Percentiles rank a stretch among this genome's conserved stretches.
phyloP scores from a whole-genome alignment of 1,140 invertebrate species.

The Pachyrhynchus sulphureomaculatus region DNA sequence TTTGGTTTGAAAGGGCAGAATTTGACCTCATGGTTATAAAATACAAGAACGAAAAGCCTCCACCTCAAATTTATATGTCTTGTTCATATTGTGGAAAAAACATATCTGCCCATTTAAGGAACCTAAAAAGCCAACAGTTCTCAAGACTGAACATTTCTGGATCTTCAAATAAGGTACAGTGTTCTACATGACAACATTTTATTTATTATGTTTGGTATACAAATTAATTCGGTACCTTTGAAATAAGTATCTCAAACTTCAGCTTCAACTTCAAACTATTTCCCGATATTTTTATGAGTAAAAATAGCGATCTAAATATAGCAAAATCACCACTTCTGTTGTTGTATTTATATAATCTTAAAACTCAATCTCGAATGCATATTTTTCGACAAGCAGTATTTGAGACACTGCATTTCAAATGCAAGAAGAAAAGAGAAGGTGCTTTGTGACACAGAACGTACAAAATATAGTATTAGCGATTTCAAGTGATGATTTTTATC shows the following conservation, averaged over 20 bases:
- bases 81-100: constrained; percentile 95
- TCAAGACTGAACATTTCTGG: constrained; percentile 57
- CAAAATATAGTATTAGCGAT: too few species aligned
- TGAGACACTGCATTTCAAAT: too few species aligned
- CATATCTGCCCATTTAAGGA: constrained; percentile 75
- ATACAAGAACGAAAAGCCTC: constrained; percentile 62
- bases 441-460: too few species aligned
- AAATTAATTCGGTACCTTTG: too few species aligned
- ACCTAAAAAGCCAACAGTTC: constrained; percentile 60
- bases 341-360: too few species aligned
- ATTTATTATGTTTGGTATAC: background rate
- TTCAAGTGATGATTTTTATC: too few species aligned
- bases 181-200: background rate
- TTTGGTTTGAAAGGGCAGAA: constrained; percentile 76
- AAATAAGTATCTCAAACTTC: too few species aligned
- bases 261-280: background rate
- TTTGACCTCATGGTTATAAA: constrained; percentile 71
- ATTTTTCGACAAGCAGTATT: too few species aligned
- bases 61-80: constrained; percentile 81
- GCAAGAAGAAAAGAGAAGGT: too few species aligned
- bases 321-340: too few species aligned
- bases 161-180: constrained; percentile 52
- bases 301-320: too few species aligned
- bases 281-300: background rate
- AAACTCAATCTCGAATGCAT: too few species aligned